Evolutionary conservation across 2,888 invertebrate genomes (phyloP), one percentile per base, ranked within the genome.

Genomic region (Corbicula japonica): DNA sequence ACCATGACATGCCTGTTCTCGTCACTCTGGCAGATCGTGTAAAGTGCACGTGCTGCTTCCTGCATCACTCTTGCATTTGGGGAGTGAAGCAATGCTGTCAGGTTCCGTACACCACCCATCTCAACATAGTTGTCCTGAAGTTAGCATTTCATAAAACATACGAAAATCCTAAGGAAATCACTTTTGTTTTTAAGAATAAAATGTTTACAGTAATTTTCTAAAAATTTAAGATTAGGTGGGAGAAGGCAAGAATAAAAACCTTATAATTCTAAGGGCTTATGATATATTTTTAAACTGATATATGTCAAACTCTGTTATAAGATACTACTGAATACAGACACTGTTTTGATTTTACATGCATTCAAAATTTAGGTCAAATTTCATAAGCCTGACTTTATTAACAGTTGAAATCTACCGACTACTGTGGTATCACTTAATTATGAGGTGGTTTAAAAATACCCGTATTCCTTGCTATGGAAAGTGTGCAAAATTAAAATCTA

Each of bases 61-160:
- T 92, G 89, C 83, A 92, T 90, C 28, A 90, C 83, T 5, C 90
- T 77, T 6, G 89, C 86, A 71, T 87, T 85, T 26, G 81, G 72
- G 0, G 92, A 90, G 77, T 90, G 89, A 0, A 92, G 87, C 5
- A 92, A 79, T 1, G 92, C 90, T 6, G 89, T 89, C 61, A 92
- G 79, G 5, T 89, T 90, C 28, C 87, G 80, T 30, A 92, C 86
- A 12, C 91, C 91, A 46, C 91, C 92, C 80, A 88, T 87, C 76
- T 90, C 91, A 32, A 92, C 90, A 87, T 91, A 92, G 34, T 87
- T 88, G 62, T 92, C 92, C 92, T 92, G 83, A 26, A 85, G 83
- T 44, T n/a, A n/a, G n/a, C n/a, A 28, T 4, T 54, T 12, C 21
- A 28, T 10, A 28, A 61, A 61, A n/a, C n/a, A 61, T 15, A n/a